Base-by-base conservation (phyloP, 2,113 vertebrate species). In the Pygoscelis antarcticus region DNA sequence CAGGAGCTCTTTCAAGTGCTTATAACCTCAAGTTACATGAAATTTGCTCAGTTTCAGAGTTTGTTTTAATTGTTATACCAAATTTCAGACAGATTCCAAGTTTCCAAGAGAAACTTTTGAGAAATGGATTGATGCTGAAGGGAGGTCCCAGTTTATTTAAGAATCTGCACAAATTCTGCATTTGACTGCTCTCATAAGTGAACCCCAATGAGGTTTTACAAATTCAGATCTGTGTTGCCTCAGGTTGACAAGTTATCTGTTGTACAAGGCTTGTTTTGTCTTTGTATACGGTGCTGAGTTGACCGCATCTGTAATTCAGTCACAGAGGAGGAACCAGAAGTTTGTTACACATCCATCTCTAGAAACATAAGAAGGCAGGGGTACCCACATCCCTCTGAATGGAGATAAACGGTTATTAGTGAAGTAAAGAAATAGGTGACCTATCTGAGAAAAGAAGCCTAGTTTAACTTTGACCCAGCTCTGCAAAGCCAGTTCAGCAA, bases 401-500 rank as follows among this genome's bases (percentile, higher is more conserved):
- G 10, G 84, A 40, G 21, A 64, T 47, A 52, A 20, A 49, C 36
- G 55, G 54, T 85, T 84, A 71, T 82, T 92, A 94, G 70, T 55
- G 54, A 89, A 89, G 42, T 75, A 78, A 88, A 82, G 72, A 87
- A 78, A 87, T 69, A 83, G 77, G 66, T 96, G 95, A 94, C 83
- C 87, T 84, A n/a, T 40, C 89, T 87, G 81, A 79, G 58, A 64
- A 87, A 89, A 95, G 89, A 69, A 91, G 36, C 36, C 81, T 68
- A 23, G 69, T 96, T 94, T 95, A 87, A 72, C 80, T 87, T 52
- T 93, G 94, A 92, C 86, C 92, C 77, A 85, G 61, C 88, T 71
- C 77, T 89, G 61, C 76, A 95, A 76, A 96, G 89, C 44, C 69
- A 75, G 80, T 60, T 93, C 70, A 76, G 58, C 2, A 4, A 92